Conservation (phyloP, 2,113 vertebrate species). For the Hepsetus odoe region DNA sequence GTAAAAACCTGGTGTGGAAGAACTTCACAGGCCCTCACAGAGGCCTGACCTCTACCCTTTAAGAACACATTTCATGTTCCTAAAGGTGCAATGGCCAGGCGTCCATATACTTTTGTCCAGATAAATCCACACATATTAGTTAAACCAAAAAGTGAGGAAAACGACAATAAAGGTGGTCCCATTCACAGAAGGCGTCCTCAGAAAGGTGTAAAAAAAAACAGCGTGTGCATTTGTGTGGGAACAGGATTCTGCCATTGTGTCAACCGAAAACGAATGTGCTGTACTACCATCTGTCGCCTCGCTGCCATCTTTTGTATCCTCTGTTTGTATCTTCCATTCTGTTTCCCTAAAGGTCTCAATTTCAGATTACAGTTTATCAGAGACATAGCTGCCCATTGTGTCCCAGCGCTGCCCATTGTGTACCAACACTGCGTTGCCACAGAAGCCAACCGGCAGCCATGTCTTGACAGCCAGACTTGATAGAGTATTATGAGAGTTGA, state of each 20-base stretch:
- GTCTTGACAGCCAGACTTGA: background rate
- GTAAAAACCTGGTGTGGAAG: too few relatives aligned
- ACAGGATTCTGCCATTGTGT: background rate
- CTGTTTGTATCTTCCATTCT: background rate
- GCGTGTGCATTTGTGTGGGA: background rate
- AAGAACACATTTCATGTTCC: too few relatives aligned
- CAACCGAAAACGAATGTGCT: background rate
- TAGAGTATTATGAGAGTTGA: background rate
- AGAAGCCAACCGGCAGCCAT: background rate
- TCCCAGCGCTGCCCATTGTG: background rate
- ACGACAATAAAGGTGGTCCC: too few relatives aligned
- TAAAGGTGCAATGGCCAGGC: too few relatives aligned
- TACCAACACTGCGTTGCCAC: background rate
- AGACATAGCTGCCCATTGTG: constrained; percentile 3
- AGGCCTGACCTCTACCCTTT: too few relatives aligned
- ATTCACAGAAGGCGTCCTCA: too few relatives aligned
- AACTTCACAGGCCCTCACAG: too few relatives aligned
- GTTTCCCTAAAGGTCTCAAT: background rate
- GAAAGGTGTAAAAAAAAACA: background rate
- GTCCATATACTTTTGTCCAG: too few relatives aligned
- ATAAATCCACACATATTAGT: too few relatives aligned
- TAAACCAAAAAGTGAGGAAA: too few relatives aligned
- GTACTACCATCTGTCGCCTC: constrained; percentile 8
- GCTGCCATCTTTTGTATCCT: background rate
- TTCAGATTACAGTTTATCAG: background rate